Conservation (phyloP, 2,888 invertebrate genomes). For the Cyclophora albipunctata region DNA sequence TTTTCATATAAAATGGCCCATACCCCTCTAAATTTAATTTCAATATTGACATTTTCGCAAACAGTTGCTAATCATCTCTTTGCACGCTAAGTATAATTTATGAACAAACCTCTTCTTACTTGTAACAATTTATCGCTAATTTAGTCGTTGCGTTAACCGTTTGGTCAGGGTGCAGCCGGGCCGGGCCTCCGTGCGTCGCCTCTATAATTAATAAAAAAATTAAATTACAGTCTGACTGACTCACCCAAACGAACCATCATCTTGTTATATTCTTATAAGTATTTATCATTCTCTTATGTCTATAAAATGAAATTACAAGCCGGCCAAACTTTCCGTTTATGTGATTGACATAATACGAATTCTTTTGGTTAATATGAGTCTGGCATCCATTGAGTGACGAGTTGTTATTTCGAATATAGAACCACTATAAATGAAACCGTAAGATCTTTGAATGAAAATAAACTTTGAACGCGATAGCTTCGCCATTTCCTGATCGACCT, state of each 20-base stretch:
- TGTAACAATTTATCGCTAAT: neutral
- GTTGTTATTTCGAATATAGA: conserved; percentile 6
- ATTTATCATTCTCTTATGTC: neutral
- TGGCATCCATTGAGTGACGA: no score
- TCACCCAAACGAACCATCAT: conserved; percentile 6
- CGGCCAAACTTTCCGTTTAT: conserved; percentile 24
- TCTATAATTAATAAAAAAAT: conserved; percentile 43
- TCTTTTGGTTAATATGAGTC: conserved; percentile 7
- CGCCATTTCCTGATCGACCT: conserved; percentile 60
- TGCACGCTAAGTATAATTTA: conserved; percentile 8
- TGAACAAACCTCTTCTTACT: conserved; percentile 1
- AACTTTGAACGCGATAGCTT: conserved; percentile 38
- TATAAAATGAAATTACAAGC: conserved; percentile 32
- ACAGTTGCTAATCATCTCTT: conserved; percentile 8
- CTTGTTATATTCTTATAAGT: conserved; percentile 14
- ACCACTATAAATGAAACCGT: conserved; percentile 1
- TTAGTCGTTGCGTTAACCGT: conserved; percentile 33
- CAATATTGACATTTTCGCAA: conserved; percentile 2
- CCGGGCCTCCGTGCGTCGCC: conserved; percentile 32
- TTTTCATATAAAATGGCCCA: no score
- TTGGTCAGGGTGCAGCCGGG: conserved; percentile 29
- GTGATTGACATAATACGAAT: conserved; percentile 35
- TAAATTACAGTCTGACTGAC: conserved; percentile 42
- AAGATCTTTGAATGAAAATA: conserved; percentile 44
- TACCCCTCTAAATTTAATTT: no score